These are phyloP conservation scores for Corvus hawaiiensis DNA, from an alignment of 2,113 vertebrate genomes.

Conservation along the genomic window DNA sequence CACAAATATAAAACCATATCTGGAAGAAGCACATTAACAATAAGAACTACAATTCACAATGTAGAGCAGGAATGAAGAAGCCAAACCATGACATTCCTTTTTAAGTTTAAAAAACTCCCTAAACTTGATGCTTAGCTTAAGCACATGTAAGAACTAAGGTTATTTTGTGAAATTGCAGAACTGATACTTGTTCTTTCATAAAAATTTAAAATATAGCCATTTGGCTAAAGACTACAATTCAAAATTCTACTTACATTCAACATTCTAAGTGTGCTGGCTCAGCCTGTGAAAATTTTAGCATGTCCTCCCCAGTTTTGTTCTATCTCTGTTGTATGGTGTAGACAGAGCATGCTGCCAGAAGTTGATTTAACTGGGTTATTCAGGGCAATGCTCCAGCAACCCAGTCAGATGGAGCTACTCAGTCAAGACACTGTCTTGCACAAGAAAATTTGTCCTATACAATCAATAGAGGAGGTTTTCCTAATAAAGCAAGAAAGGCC, in stretches of 20 bases:
- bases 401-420: neutral
- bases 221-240: neutral
- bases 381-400: neutral
- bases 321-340: neutral
- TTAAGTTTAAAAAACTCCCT: neutral
- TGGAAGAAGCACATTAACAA: neutral
- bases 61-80: neutral
- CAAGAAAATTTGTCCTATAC: neutral
- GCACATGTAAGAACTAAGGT: accelerated
- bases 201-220: neutral
- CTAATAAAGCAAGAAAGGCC: neutral
- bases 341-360: neutral
- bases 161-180: neutral
- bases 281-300: neutral
- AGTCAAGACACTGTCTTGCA: neutral
- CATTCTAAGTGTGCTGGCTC: neutral
- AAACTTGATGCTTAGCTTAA: neutral
- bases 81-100: neutral
- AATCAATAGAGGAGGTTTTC: neutral
- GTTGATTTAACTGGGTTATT: neutral
- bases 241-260: neutral
- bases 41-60: neutral
- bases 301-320: neutral
- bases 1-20: accelerated
- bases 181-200: neutral